Conservation (phyloP, 1,140 invertebrate species). For the Lepidurus couesii region DNA sequence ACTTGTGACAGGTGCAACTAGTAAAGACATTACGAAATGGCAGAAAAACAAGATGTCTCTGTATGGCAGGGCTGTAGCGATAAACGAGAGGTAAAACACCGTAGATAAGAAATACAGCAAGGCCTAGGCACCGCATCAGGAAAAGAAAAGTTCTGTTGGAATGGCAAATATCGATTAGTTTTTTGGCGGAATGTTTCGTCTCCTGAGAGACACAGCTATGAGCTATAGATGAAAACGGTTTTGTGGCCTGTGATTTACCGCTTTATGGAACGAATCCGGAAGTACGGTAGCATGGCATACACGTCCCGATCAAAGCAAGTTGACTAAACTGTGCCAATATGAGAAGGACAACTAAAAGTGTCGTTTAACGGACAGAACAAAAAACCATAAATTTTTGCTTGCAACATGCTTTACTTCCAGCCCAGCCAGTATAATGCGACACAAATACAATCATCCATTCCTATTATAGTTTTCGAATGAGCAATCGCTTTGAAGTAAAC, state of each 20-base stretch:
- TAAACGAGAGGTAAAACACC: slow-evolving; percentile 29
- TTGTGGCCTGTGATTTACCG: neutral
- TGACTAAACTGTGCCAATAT: slow-evolving; percentile 18
- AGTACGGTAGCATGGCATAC: slow-evolving; percentile 26
- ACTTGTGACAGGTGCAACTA: neutral
- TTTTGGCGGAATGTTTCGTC: neutral
- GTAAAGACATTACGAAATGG: slow-evolving; percentile 31
- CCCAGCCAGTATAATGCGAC: neutral
- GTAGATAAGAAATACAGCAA: slow-evolving; percentile 32
- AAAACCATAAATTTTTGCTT: neutral
- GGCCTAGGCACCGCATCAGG: slow-evolving; percentile 31
- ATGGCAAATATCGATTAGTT: neutral
- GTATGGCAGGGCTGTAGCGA: slow-evolving; percentile 31
- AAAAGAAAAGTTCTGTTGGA: slow-evolving; percentile 23
- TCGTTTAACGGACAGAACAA: neutral
- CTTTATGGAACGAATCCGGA: slow-evolving; percentile 27
- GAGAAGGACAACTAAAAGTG: neutral
- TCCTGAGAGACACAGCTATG: neutral
- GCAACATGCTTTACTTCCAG: neutral
- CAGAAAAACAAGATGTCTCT: slow-evolving; percentile 35
- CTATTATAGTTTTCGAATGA: too few species aligned
- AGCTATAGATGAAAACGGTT: neutral
- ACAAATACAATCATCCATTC: neutral
- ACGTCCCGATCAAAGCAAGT: slow-evolving; percentile 5
- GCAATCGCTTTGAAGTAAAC: too few species aligned